These are phyloP conservation scores for Hypanus sabinus DNA, from an alignment of 2,113 vertebrate species.

Conservation along the genomic window DNA sequence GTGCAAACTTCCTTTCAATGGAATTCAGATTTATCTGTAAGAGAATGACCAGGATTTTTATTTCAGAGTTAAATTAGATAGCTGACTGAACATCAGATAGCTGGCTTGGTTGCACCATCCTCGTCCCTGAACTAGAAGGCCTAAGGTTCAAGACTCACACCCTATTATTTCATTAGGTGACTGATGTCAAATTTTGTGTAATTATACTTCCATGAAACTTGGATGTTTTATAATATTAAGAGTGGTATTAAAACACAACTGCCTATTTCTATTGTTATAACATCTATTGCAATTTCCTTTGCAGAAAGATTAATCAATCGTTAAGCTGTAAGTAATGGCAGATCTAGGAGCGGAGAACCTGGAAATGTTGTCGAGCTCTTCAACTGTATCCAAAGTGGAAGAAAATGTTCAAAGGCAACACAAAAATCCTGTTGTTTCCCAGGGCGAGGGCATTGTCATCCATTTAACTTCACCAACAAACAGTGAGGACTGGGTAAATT, in stretches of 20 bases:
- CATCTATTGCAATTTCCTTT: neutral
- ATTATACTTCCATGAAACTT: too few species aligned
- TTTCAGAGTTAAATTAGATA: neutral
- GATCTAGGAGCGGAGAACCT: neutral
- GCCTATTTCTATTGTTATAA: neutral
- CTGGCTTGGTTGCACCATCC: neutral
- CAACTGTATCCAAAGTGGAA: neutral
- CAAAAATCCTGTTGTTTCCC: neutral
- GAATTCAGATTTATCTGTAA: neutral
- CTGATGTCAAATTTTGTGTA: neutral
- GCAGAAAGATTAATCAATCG: neutral
- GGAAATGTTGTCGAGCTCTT: neutral
- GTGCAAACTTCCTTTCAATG: neutral
- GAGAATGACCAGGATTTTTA: neutral
- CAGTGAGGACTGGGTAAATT: constrained; percentile 54
- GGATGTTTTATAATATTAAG: neutral
- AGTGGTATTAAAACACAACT: neutral
- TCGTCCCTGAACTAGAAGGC: neutral
- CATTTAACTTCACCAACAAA: constrained; percentile 53
- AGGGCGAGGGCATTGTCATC: constrained; percentile 55
- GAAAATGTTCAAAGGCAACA: neutral
- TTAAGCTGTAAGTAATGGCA: neutral
- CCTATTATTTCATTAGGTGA: neutral
- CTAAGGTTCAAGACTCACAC: too few species aligned
- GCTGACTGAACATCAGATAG: neutral